phyloP scores from a whole-genome alignment of 2,113 vertebrate species.

The Leptosomus discolor region DNA sequence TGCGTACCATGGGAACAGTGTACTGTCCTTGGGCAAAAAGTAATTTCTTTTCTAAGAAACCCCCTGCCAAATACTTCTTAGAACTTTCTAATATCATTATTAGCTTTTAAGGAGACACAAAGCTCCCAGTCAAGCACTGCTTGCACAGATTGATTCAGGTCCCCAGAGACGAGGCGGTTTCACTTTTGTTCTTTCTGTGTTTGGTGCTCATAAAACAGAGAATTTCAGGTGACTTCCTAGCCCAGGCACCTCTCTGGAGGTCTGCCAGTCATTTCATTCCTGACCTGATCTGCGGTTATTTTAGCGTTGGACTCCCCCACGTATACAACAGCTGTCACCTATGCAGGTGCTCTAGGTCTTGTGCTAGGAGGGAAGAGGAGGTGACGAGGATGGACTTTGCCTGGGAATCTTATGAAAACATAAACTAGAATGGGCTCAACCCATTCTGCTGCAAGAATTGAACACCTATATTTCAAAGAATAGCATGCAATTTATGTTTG shows the following conservation, averaged over 20 bases:
- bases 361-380: neutral
- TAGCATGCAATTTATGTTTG: neutral
- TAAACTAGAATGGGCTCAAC: neutral
- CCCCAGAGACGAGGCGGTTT: neutral
- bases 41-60: neutral
- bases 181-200: neutral
- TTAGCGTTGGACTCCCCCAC: neutral
- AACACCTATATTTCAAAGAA: neutral
- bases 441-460: neutral
- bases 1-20: neutral
- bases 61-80: neutral
- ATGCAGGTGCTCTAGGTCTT: fast-evolving
- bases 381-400: neutral
- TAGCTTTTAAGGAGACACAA: neutral
- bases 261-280: neutral
- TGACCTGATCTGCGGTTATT: neutral
- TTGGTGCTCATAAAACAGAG: neutral
- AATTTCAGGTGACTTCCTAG: neutral
- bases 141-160: neutral
- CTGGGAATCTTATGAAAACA: neutral
- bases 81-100: neutral
- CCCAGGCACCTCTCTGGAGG: neutral
- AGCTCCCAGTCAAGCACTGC: neutral
- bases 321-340: neutral
- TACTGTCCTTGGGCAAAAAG: neutral